Conservation (phyloP, 2,113 vertebrate genomes). For the Hippocampus comes region DNA sequence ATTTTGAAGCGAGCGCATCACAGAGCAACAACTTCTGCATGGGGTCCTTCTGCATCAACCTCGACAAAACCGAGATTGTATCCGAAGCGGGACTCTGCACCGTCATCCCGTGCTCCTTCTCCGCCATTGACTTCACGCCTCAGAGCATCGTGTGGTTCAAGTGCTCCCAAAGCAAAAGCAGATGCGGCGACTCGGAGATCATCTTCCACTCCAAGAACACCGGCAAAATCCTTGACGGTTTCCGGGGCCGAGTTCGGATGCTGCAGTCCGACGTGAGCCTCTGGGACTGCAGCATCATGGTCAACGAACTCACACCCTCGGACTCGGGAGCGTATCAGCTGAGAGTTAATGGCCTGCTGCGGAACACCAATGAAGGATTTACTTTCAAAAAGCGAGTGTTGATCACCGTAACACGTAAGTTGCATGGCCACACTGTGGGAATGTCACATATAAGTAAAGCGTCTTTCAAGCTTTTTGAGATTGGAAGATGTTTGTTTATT, state of each 20-base stretch:
- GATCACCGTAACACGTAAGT: constrained; percentile 43
- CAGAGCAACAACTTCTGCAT: background rate
- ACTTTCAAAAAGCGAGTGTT: rapidly evolving
- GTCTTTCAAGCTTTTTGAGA: too few species aligned
- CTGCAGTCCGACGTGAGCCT: constrained; percentile 24
- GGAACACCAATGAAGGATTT: rapidly evolving
- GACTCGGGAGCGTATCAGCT: constrained; percentile 52
- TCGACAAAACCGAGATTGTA: background rate
- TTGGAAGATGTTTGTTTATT: too few species aligned
- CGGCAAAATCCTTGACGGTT: background rate
- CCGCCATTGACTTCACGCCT: rapidly evolving
- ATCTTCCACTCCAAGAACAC: constrained; percentile 18
- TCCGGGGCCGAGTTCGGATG: constrained; percentile 25
- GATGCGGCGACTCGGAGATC: background rate
- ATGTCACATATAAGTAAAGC: too few species aligned
- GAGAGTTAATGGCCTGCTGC: rapidly evolving
- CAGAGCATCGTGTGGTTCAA: constrained; percentile 41
- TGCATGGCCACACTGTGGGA: too few species aligned
- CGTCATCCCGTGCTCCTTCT: constrained; percentile 46
- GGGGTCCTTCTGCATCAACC: background rate
- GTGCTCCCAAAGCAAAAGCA: background rate
- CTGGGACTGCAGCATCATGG: constrained; percentile 43
- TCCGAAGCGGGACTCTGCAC: constrained; percentile 50
- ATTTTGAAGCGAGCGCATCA: background rate
- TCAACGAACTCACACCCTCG: constrained; percentile 36